Evolutionary conservation across 2,113 vertebrate species (phyloP), one percentile per base, ranked within the genome.

Genomic region (Hippocampus barbouri): DNA sequence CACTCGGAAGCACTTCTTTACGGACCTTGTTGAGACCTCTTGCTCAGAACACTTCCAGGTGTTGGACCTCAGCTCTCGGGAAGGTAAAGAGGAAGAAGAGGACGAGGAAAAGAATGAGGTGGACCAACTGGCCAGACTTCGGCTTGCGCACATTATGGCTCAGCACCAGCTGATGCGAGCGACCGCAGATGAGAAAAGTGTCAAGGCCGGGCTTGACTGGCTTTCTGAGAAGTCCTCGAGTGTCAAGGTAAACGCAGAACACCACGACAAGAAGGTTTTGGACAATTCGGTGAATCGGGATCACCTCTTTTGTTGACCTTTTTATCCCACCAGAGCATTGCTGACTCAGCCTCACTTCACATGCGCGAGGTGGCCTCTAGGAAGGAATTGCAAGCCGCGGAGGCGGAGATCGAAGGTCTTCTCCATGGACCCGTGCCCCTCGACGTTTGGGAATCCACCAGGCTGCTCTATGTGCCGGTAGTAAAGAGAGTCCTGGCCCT

Each of bases 161-260:
- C 94, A 95, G 20, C 89, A 91, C 73, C 93, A 97, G 74, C 77
- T 96, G 23, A 90, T 97, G 84, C 90, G 91, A 74, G 89, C 92
- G 60, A 83, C 82, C 15, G 92, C 94, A 6, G 86, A 93, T 69
- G 93, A 95, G 81, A 78, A 79, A 56, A 88, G 93, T 54, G 1
- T 93, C 57, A 90, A 67, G 49, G 89, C 92, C 20, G 90, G 93
- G 18, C 72, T 95, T 66, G 82, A 91, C 14, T 95, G 94, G 85
- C 88, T 91, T 0, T 91, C 93, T 23, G 91, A 92, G 76, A 92
- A 91, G 61, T 76, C 77, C 4, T 81, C 72, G 56, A 77, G 87
- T 84, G 91, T 93, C 91, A 94, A 93, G 84, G 61, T 90, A 83
- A 83, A 69, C 45, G 2, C 54, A 6, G 21, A 54, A 9, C 21